Conservation (phyloP, 2,797 vertebrate genomes). For the Molossus alvarezi region DNA sequence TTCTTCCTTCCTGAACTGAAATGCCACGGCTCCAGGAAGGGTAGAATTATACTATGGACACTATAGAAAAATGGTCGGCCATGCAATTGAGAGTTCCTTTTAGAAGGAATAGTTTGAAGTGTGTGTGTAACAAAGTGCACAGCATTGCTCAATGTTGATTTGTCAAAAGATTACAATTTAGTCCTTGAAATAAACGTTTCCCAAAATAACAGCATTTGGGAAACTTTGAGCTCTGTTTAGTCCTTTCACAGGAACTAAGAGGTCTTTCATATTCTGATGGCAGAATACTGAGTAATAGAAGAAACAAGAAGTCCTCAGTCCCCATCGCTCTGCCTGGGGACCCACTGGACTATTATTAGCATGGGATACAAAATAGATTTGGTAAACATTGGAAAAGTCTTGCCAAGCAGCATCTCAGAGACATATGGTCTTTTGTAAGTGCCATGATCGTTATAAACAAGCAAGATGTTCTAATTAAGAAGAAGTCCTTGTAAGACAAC, state of each 20-base stretch:
- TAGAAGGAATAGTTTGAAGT: conserved; percentile 55
- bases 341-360: conserved; percentile 90
- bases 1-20: background rate
- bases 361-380: conserved; percentile 88
- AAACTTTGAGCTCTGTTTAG: conserved; percentile 88
- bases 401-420: conserved; percentile 83
- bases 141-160: conserved; percentile 77
- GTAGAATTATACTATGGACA: background rate
- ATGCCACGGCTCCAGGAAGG: background rate
- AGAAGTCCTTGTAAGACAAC: conserved; percentile 69
- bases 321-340: conserved; percentile 82
- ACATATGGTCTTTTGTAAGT: conserved; percentile 87
- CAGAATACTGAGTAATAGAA: conserved; percentile 83
- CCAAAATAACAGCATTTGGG: conserved; percentile 89
- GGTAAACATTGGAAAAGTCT: conserved; percentile 90
- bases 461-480: conserved; percentile 73
- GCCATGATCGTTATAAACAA: conserved; percentile 10
- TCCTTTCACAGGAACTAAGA: conserved; percentile 88
- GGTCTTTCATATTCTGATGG: conserved; percentile 88
- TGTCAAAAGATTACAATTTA: conserved; percentile 85
- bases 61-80: background rate
- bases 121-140: conserved; percentile 63
- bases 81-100: conserved; percentile 10
- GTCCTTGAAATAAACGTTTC: conserved; percentile 86
- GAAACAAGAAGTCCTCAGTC: conserved; percentile 89